Evolutionary conservation across 1,140 invertebrate species (phyloP).

Genomic region (Drosophila pseudoobscura): DNA sequence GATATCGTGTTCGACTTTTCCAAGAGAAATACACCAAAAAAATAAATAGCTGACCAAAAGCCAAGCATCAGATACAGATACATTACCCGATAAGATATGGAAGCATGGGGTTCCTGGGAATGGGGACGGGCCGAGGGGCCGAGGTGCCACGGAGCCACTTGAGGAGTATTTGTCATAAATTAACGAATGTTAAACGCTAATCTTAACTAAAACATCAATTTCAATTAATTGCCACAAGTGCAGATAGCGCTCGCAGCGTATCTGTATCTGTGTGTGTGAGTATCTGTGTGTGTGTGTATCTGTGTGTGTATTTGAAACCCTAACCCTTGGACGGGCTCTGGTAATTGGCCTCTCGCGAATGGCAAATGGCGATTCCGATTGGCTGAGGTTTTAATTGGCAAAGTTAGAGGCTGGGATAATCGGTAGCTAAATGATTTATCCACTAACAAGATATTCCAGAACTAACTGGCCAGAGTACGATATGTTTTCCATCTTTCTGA

Average conservation of each 20-base stretch:
- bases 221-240: conserved; percentile 38
- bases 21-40: conserved; percentile 2
- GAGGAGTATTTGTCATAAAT: conserved; percentile 42
- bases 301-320: neutral
- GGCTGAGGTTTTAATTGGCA: too few relatives aligned
- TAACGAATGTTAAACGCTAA: conserved; percentile 39
- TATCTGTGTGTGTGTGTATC: neutral
- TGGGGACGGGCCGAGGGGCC: conserved; percentile 14
- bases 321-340: too few relatives aligned
- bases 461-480: too few relatives aligned
- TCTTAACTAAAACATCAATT: conserved; percentile 42
- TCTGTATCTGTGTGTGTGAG: neutral
- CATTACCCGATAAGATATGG: conserved; percentile 37
- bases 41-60: neutral
- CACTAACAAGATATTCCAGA: too few relatives aligned
- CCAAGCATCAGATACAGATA: conserved; percentile 25
- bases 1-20: too few relatives aligned
- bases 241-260: conserved; percentile 21
- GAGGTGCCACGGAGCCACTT: conserved; percentile 20
- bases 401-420: too few relatives aligned
- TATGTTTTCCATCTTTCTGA: too few relatives aligned
- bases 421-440: too few relatives aligned
- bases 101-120: neutral
- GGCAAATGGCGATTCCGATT: too few relatives aligned
- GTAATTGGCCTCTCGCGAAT: too few relatives aligned